Conservation (phyloP, 1,140 invertebrate species). For the Sminthurinus signatus region DNA sequence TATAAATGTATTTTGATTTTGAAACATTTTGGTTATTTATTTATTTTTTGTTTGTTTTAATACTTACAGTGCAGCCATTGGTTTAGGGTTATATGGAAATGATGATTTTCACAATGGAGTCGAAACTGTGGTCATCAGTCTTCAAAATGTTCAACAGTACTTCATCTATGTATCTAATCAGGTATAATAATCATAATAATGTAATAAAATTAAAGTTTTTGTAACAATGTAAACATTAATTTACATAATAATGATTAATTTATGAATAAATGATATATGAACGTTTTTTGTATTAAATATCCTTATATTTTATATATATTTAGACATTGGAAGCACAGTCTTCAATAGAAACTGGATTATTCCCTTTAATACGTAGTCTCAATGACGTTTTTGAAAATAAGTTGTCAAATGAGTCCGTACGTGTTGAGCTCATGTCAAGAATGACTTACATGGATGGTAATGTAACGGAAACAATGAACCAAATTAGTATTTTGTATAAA, state of each 20-base stretch:
- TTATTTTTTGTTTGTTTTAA: neutral
- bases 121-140: constrained; percentile 66
- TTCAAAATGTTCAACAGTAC: constrained; percentile 62
- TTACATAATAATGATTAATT: too few relatives aligned
- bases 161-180: constrained; percentile 43
- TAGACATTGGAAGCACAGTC: constrained; percentile 22
- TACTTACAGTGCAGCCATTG: constrained; percentile 48
- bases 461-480: constrained; percentile 27
- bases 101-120: constrained; percentile 87
- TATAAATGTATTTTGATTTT: neutral
- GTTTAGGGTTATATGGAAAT: constrained; percentile 82
- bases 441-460: constrained; percentile 36
- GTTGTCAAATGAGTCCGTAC: constrained; percentile 27
- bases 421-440: constrained; percentile 28
- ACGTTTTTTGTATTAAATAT: too few relatives aligned
- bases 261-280: too few relatives aligned
- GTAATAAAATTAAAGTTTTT: too few relatives aligned
- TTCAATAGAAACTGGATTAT: constrained; percentile 27
- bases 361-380: constrained; percentile 28
- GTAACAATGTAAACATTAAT: too few relatives aligned
- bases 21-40: neutral
- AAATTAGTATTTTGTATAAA: constrained; percentile 10
- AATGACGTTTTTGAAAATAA: constrained; percentile 30
- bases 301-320: too few relatives aligned
- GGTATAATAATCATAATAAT: constrained; percentile 47